Conservation (phyloP, 2,888 invertebrate genomes). For the Leptinotarsa peninsularis region DNA sequence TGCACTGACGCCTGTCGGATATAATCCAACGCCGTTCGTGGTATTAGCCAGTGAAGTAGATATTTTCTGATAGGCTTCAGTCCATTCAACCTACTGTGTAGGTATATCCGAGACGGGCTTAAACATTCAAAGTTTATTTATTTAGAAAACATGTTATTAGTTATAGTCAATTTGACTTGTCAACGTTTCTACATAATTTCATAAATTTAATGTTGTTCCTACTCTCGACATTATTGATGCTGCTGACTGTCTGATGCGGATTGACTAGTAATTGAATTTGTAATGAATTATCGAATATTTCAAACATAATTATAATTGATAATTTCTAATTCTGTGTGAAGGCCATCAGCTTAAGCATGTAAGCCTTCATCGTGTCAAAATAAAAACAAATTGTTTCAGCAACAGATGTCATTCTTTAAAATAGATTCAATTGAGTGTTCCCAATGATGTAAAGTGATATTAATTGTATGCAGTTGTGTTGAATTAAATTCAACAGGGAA, state of each 20-base stretch:
- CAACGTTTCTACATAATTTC: too few relatives aligned
- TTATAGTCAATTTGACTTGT: too few relatives aligned
- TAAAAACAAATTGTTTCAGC: constrained; percentile 25
- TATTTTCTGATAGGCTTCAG: too few relatives aligned
- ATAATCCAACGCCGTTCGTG: too few relatives aligned
- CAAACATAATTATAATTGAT: neutral
- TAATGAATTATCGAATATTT: neutral
- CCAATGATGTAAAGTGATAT: constrained; percentile 37
- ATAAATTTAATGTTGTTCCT: too few relatives aligned
- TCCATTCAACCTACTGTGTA: too few relatives aligned
- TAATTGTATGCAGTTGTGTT: constrained; percentile 34
- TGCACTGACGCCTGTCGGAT: too few relatives aligned
- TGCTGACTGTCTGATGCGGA: neutral
- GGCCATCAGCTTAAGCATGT: neutral
- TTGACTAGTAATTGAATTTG: neutral
- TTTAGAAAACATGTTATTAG: too few relatives aligned
- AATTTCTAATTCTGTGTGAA: constrained; percentile 9
- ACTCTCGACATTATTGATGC: too few relatives aligned
- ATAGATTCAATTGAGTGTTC: constrained; percentile 37
- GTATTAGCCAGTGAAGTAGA: too few relatives aligned
- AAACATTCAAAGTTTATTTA: too few relatives aligned
- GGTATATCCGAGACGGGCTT: too few relatives aligned
- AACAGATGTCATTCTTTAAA: constrained; percentile 34
- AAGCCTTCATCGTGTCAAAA: neutral
- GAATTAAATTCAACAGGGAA: constrained; percentile 26